These are phyloP conservation scores for Clarias fuscus DNA, from an alignment of 2,797 vertebrate genomes.

Conservation along the genomic window DNA sequence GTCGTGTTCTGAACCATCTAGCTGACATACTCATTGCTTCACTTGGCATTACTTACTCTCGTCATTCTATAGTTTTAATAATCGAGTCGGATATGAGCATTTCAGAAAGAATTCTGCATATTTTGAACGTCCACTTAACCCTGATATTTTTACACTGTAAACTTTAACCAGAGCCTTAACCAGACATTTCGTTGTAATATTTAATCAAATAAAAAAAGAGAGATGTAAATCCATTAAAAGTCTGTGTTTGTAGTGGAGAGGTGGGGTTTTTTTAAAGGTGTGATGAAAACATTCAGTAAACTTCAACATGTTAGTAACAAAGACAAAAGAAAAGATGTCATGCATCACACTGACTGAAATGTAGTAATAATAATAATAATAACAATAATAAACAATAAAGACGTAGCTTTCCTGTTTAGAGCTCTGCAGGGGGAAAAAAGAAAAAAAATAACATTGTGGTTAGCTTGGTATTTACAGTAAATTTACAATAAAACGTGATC, in stretches of 20 bases:
- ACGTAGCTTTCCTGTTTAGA: conserved; percentile 4
- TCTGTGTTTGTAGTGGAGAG: conserved; percentile 2
- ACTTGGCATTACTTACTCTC: no score
- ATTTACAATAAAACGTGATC: not conserved
- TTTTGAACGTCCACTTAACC: not conserved
- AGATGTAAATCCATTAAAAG: not conserved
- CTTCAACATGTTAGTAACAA: not conserved
- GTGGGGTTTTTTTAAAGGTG: not conserved
- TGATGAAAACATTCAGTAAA: not conserved
- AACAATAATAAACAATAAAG: not conserved
- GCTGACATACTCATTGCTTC: not conserved
- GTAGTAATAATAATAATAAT: not conserved
- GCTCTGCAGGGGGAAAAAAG: not conserved
- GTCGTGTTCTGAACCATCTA: not conserved
- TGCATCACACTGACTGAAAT: not conserved
- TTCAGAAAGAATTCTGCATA: not conserved
- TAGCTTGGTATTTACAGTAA: not conserved
- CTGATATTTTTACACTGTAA: conserved; percentile 9
- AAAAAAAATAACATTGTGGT: not conserved
- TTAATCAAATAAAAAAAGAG: not conserved
- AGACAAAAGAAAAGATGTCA: not conserved
- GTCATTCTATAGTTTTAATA: not conserved
- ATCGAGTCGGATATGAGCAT: not conserved
- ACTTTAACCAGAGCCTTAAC: not conserved
- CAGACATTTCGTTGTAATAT: not conserved